Conservation (phyloP, 2,113 vertebrate genomes). For the Craseonycteris thonglongyai region DNA sequence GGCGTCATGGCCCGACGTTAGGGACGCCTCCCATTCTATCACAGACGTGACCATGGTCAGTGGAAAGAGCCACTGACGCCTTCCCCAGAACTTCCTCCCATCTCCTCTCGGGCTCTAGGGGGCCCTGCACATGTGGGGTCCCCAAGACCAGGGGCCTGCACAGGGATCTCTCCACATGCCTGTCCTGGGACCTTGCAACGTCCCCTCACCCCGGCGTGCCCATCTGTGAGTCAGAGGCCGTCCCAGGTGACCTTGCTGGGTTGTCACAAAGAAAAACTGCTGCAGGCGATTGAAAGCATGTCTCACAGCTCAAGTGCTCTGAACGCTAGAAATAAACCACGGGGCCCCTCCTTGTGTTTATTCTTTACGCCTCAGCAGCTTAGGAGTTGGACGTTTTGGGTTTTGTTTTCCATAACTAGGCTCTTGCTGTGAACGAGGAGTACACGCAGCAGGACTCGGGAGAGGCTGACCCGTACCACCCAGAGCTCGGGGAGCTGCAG, state of each 20-base stretch:
- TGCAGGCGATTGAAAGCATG: no score
- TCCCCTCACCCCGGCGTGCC: neutral
- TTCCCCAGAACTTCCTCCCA: neutral
- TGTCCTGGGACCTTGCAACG: neutral
- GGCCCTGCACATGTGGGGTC: rapidly evolving
- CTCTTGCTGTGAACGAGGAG: neutral
- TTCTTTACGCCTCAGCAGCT: neutral
- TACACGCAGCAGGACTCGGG: rapidly evolving
- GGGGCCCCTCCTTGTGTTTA: rapidly evolving
- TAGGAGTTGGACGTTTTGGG: no score
- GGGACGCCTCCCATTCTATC: rapidly evolving
- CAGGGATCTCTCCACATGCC: neutral
- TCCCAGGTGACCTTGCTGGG: neutral
- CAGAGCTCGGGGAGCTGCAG: no score
- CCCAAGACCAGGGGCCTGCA: rapidly evolving
- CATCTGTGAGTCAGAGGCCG: neutral
- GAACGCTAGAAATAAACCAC: no score
- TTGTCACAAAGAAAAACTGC: no score
- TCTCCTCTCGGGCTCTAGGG: rapidly evolving
- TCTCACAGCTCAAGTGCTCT: neutral
- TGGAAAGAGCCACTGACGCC: rapidly evolving
- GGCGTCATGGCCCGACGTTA: rapidly evolving
- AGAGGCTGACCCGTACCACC: rapidly evolving
- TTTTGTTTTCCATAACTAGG: neutral
- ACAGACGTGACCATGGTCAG: rapidly evolving